Evolutionary conservation across 2,797 vertebrate species (phyloP).

Genomic region (Helicolenus hilgendorfi): DNA sequence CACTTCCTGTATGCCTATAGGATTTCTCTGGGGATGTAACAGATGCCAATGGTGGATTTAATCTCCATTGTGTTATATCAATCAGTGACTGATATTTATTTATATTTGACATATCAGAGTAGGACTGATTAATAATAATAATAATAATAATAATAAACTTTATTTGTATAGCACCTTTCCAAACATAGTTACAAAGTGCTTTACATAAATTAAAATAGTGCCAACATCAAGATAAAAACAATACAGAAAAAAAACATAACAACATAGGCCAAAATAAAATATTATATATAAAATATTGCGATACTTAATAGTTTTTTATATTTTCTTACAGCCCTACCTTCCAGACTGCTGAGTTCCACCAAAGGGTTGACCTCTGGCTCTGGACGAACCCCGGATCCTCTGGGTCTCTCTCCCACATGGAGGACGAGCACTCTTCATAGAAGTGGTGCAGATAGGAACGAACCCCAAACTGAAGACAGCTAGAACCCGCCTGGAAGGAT

Average conservation of each 20-base stretch:
- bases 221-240: too few relatives aligned
- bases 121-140: neutral
- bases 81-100: neutral
- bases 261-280: too few relatives aligned
- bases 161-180: too few relatives aligned
- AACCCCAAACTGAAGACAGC: constrained; percentile 95
- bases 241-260: too few relatives aligned
- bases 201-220: too few relatives aligned
- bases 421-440: constrained; percentile 97
- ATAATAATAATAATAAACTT: too few relatives aligned
- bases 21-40: constrained; percentile 22
- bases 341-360: constrained; percentile 95
- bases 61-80: neutral
- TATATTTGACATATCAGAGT: neutral
- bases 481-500: constrained; percentile 77
- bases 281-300: too few relatives aligned
- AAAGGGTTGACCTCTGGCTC: constrained; percentile 92
- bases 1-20: neutral
- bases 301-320: too few relatives aligned
- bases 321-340: constrained; percentile 88
- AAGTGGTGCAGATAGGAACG: constrained; percentile 98
- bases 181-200: too few relatives aligned
- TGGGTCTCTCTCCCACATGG: constrained; percentile 92
- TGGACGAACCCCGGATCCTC: constrained; percentile 92
- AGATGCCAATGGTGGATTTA: neutral